These are phyloP conservation scores for Hylaeus anthracinus DNA, from an alignment of 1,140 invertebrate genomes.

Conservation along the genomic window DNA sequence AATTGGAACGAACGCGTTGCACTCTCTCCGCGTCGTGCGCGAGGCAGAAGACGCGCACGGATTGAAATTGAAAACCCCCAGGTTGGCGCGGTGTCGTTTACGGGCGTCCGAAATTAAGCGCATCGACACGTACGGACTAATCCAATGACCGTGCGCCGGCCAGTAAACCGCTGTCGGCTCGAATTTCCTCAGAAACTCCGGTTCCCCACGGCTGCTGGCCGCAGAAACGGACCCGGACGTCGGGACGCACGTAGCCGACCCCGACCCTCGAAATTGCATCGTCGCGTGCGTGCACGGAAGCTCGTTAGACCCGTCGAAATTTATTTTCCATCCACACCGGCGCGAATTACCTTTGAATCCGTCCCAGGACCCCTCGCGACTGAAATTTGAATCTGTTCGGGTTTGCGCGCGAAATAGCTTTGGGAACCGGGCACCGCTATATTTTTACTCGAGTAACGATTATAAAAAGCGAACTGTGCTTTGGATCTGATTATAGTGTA, in stretches of 20 bases:
- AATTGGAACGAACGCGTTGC: slow-evolving; percentile 3
- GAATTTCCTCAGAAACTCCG: neutral
- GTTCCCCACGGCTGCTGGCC: neutral
- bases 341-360: neutral
- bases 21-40: neutral
- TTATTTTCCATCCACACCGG: neutral
- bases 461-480: too few relatives aligned
- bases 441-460: too few relatives aligned
- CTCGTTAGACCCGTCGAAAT: slow-evolving; percentile 5
- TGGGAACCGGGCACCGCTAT: too few relatives aligned
- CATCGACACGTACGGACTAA: slow-evolving; percentile 45
- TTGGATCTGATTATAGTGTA: too few relatives aligned
- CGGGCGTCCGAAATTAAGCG: slow-evolving; percentile 42
- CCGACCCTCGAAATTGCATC: slow-evolving; percentile 1
- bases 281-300: neutral
- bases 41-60: neutral
- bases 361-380: too few relatives aligned
- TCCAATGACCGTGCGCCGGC: slow-evolving; percentile 37
- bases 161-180: neutral
- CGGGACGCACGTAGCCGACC: neutral
- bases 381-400: too few relatives aligned
- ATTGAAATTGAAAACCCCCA: slow-evolving; percentile 25
- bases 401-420: too few relatives aligned
- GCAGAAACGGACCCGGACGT: neutral
- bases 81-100: slow-evolving; percentile 14